Evolutionary conservation across 2,888 invertebrate genomes (phyloP), one percentile per base, ranked within the genome.

Genomic region (Lamellibrachia satsuma): DNA sequence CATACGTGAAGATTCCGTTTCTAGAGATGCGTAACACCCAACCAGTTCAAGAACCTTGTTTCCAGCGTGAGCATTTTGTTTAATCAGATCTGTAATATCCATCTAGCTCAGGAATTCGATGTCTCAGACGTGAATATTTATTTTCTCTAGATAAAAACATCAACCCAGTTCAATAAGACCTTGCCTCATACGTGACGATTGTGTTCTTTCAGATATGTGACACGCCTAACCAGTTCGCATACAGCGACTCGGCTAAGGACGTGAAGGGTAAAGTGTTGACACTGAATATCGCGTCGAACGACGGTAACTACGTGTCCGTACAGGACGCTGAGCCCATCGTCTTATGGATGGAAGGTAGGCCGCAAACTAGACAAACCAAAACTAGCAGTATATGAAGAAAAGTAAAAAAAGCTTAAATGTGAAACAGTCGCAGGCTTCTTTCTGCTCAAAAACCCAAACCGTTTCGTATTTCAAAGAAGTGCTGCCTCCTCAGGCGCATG

Each of bases 311-410:
- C 11, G 93, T 95, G 27, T 92, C 93, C 1, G 94, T 95, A 6
- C 91, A 94, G 7, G 94, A 95, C 92, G 93, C 94, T 0, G 95
- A 95, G 92, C 95, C 95, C 4, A 94, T 95, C 55, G 93, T 93
- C 60, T 94, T 95, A n/a, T 94, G 94, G 93, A 92, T 95, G 51
- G 93, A 94, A 57, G 93, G 94, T 94, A 60, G 57, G 93, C 57
- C 22, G 90, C 39, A 90, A 60, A 93, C 90, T 93, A 51, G 91
- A 27, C 52, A 57, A 22, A 92, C 92, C 51, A 93, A 92, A 52
- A 92, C 15, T 52, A 92, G 39, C 39, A 39, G 39, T 39, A 39
- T 39, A 39, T 0, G 39, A 39, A 39, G 39, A 39, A 39, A 39
- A 39, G 39, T 39, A 39, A 39, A 39, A 39, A 39, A 39, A 39